Evolutionary conservation across 2,797 vertebrate species (phyloP).

Genomic region (Peromyscus melanophrys): DNA sequence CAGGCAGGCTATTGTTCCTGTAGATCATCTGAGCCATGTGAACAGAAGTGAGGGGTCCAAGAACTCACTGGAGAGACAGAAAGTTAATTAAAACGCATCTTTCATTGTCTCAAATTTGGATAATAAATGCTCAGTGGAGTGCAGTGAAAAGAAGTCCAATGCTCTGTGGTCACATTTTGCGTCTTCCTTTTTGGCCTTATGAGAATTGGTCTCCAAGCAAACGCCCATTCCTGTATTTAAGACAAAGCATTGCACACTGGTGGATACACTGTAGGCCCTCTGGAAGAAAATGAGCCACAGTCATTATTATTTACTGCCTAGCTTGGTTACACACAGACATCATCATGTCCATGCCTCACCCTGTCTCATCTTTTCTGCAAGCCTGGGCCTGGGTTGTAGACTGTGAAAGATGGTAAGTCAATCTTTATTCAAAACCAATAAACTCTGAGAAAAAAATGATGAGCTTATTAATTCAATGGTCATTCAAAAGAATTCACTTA

Average conservation of each 20-base stretch:
- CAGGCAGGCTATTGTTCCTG: slow-evolving; percentile 54
- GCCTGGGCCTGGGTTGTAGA: not conserved
- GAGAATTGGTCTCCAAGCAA: slow-evolving; percentile 35
- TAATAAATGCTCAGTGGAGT: slow-evolving; percentile 71
- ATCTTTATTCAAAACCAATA: slow-evolving; percentile 72
- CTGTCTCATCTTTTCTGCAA: slow-evolving; percentile 42
- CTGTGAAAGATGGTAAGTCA: slow-evolving; percentile 49
- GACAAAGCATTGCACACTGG: not conserved
- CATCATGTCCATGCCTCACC: not conserved
- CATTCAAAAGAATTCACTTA: slow-evolving; percentile 65
- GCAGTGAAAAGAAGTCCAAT: slow-evolving; percentile 49
- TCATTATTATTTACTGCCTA: slow-evolving; percentile 55
- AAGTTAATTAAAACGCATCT: slow-evolving; percentile 83
- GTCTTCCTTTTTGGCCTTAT: slow-evolving; percentile 51
- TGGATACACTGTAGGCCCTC: not conserved
- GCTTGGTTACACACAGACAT: slow-evolving; percentile 16
- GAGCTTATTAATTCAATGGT: slow-evolving; percentile 48
- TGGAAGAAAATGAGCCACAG: not conserved
- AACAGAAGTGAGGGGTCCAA: slow-evolving; percentile 52
- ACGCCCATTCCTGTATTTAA: not conserved
- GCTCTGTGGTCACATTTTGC: slow-evolving; percentile 50
- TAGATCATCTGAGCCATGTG: slow-evolving; percentile 63
- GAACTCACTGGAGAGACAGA: slow-evolving; percentile 69
- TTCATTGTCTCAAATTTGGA: slow-evolving; percentile 74
- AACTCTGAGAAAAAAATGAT: slow-evolving; percentile 33